Conservation (phyloP, 2,888 invertebrate genomes). For the Chymomyza amoena region DNA sequence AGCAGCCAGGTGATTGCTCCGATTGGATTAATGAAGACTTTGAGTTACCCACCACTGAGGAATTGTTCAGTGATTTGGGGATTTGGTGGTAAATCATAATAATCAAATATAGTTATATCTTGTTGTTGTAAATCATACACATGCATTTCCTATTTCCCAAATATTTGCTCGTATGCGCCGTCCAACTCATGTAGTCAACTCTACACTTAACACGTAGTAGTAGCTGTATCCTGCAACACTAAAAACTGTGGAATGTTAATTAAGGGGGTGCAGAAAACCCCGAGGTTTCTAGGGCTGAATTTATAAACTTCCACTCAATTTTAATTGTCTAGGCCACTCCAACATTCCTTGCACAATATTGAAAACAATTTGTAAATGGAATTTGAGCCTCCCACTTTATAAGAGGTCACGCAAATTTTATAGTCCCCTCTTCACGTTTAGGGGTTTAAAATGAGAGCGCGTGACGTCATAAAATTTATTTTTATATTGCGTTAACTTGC, state of each 20-base stretch:
- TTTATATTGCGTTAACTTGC: no score
- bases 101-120: neutral
- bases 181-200: neutral
- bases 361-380: no score
- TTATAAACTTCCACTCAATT: no score
- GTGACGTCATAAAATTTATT: no score
- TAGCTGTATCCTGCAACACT: neutral
- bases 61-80: constrained; percentile 73
- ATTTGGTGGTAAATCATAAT: constrained; percentile 70
- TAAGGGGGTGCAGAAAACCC: no score
- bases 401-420: no score
- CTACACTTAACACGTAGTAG: neutral
- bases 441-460: no score
- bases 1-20: constrained; percentile 43
- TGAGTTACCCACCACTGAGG: constrained; percentile 73
- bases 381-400: no score
- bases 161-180: neutral
- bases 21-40: constrained; percentile 75
- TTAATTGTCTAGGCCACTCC: no score
- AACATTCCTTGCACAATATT: no score
- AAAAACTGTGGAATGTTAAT: neutral
- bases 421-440: no score
- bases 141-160: neutral
- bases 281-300: no score
- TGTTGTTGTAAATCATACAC: neutral